phyloP scores from a whole-genome alignment of 2,888 invertebrate species.

The Fabriciana adippe region DNA sequence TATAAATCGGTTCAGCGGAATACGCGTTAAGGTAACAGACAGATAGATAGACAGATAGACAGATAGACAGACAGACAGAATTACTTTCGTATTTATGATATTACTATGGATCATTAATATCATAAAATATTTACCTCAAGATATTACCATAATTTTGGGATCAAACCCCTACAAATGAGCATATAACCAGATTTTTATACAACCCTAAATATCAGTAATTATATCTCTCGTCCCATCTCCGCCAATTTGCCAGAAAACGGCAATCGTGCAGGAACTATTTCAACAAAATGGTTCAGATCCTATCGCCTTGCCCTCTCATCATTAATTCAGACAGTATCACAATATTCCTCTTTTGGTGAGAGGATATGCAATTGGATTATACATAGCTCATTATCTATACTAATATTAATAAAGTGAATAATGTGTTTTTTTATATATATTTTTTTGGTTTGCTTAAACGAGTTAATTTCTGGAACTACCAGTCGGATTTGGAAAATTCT shows the following conservation, averaged over 20 bases:
- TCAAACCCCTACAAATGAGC: neutral
- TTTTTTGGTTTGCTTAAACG: too few relatives aligned
- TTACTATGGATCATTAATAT: too few relatives aligned
- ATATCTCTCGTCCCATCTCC: slow-evolving; percentile 16
- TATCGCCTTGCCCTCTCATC: slow-evolving; percentile 35
- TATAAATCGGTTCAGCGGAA: too few relatives aligned
- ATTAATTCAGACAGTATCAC: slow-evolving; percentile 37
- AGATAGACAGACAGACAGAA: too few relatives aligned
- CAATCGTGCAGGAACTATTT: slow-evolving; percentile 32
- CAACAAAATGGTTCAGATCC: slow-evolving; percentile 32
- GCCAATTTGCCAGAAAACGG: slow-evolving; percentile 22
- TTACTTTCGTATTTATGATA: too few relatives aligned
- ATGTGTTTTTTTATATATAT: too few relatives aligned
- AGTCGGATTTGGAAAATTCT: too few relatives aligned
- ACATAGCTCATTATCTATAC: neutral
- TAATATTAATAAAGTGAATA: neutral
- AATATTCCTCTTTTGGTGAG: slow-evolving; percentile 28
- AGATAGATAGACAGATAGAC: too few relatives aligned
- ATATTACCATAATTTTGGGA: neutral
- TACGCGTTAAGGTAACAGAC: too few relatives aligned
- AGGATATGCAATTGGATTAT: neutral
- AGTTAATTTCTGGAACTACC: too few relatives aligned
- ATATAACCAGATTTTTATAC: neutral
- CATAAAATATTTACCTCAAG: too few relatives aligned
- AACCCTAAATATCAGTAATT: slow-evolving; percentile 5